phyloP scores from a whole-genome alignment of 2,113 vertebrate species.

The Mustela nigripes region DNA sequence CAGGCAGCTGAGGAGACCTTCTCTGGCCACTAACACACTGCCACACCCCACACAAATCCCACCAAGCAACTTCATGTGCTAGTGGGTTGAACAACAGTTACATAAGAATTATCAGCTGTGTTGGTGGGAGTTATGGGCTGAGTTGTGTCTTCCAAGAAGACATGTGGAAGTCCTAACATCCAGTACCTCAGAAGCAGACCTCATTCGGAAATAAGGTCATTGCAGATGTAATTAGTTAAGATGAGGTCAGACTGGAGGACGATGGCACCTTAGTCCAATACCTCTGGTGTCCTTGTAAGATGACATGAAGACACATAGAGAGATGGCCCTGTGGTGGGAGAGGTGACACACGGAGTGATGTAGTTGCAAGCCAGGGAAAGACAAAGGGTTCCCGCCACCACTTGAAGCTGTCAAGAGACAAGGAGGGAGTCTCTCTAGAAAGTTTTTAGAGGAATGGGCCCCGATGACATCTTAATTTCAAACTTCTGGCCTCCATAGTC shows the following conservation, averaged over 20 bases:
- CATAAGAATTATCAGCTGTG: background rate
- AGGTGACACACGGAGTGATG: background rate
- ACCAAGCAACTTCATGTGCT: background rate
- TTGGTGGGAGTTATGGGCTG: background rate
- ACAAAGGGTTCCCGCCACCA: background rate
- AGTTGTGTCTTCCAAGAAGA: background rate
- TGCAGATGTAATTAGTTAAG: background rate
- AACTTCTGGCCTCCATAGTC: background rate
- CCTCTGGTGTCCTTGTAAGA: background rate
- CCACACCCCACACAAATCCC: background rate
- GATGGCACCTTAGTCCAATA: background rate
- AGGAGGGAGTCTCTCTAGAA: background rate
- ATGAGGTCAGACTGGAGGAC: background rate
- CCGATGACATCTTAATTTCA: accelerated
- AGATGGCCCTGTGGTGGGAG: background rate
- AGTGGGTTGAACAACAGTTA: background rate
- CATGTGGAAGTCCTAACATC: background rate
- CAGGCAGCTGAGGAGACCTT: background rate
- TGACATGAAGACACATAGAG: background rate
- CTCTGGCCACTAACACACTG: too few relatives aligned
- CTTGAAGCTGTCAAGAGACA: background rate
- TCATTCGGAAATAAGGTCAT: background rate
- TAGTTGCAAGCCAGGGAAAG: too few relatives aligned
- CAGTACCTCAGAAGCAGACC: background rate
- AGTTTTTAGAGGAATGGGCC: background rate